Conservation (phyloP, 2,888 invertebrate genomes). For the Xanthia icteritia region DNA sequence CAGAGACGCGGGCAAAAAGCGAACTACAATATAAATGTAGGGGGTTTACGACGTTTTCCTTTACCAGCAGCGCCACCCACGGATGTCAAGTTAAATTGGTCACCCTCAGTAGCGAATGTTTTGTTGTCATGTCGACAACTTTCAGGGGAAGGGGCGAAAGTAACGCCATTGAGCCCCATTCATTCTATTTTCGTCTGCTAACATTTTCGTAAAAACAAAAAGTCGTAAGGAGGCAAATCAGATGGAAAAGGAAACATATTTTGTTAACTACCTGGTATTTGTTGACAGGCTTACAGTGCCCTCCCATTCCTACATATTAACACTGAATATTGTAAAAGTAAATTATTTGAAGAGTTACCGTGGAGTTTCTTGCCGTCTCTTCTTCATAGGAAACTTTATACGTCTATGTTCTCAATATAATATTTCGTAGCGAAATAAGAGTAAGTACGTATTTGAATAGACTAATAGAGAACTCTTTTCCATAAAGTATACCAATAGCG, state of each 20-base stretch:
- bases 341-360: not conserved
- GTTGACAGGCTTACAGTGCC: too few species aligned
- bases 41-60: not conserved
- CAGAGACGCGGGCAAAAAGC: not conserved
- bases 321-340: too few species aligned
- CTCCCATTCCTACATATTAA: too few species aligned
- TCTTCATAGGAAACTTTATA: too few species aligned
- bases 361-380: not conserved
- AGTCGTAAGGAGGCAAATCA: not conserved
- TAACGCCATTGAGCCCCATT: constrained; percentile 39
- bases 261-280: not conserved
- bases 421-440: not conserved
- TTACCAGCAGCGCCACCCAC: constrained; percentile 35
- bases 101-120: constrained; percentile 5
- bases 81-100: not conserved
- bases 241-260: not conserved
- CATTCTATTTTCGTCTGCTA: constrained; percentile 49
- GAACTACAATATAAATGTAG: constrained; percentile 4
- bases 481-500: not conserved
- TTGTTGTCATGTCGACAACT: constrained; percentile 40
- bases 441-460: not conserved
- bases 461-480: not conserved
- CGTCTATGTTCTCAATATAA: not conserved
- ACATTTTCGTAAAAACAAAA: constrained; percentile 5
- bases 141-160: not conserved